Base-by-base conservation (phyloP, 1,140 invertebrate genomes). In the Zaprionus ornatus region DNA sequence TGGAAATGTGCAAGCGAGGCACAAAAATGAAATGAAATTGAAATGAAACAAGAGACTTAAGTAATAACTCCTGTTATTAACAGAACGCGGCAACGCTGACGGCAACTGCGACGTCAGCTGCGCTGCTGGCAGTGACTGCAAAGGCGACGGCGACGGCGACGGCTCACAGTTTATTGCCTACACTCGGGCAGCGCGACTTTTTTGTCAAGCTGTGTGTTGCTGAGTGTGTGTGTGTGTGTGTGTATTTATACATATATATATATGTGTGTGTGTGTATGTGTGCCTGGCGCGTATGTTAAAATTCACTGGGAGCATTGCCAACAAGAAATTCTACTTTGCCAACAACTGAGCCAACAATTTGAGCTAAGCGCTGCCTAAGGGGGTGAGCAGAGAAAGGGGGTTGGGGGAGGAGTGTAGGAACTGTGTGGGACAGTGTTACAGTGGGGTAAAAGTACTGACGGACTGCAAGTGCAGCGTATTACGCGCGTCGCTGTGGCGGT, bases 21-120 rank as follows among this genome's bases (percentile, higher is more conserved):
- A 77, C 48, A 71, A 71, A 69, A 74, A 50, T 23, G n/a, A 45
- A 72, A 77, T 68, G 60, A 77, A 80, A 80, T 77, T 80, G 77
- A 74, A 80, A 80, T 80, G 77, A 80, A 77, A 80, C 77, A 80
- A 80, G 77, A 77, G 77, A 80, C 77, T 80, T 80, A 80, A 80
- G 77, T 80, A 80, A 80, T 80, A 80, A 77, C 77, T 74, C 74
- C 64, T 73, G 77, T 80, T 80, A 77, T 80, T 74, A 77, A 77
- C 77, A 80, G 74, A 60, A 40, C 27, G 67, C 52, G 12, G 29
- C 55, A 60, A 55, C 71, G 15, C 21, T 2, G 52, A 54, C 45
- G 5, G 42, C 13, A 40, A 32, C 40, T 10, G 23, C 17, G 35
- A 21, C 52, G 62, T 27, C 4, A 27, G 40, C 27, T 19, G 61